These are phyloP conservation scores for Crotalus tigris DNA, from an alignment of 2,113 vertebrate species.

Conservation along the genomic window DNA sequence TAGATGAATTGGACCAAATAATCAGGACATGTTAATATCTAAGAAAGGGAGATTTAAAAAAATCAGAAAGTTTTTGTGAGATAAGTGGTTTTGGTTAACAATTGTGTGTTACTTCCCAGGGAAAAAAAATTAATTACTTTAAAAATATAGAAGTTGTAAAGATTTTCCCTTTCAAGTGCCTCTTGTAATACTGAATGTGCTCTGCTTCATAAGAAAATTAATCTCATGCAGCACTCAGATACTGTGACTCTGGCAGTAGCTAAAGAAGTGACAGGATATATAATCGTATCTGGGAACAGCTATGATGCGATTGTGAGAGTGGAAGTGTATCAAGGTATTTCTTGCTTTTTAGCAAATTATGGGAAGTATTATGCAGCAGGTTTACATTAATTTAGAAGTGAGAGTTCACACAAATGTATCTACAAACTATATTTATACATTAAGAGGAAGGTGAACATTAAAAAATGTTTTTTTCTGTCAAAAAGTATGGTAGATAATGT, in stretches of 20 bases:
- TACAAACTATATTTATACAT: slow-evolving; percentile 13
- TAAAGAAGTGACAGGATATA: not conserved
- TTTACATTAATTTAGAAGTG: slow-evolving; percentile 42
- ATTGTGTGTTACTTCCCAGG: not conserved
- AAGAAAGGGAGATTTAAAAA: not conserved
- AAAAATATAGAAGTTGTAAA: not conserved
- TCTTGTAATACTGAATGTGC: not conserved
- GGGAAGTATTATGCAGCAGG: not conserved
- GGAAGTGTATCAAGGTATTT: not conserved
- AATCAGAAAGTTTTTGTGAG: not conserved
- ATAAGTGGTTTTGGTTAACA: not conserved
- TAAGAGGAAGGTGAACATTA: not conserved
- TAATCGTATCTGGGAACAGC: not conserved
- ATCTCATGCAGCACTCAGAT: not conserved
- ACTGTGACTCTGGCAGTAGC: not conserved
- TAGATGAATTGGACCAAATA: not conserved
- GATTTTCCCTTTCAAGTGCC: not conserved
- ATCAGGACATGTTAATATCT: not conserved
- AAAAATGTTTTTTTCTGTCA: not conserved
- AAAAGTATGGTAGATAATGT: slow-evolving; percentile 1
- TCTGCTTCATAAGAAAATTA: not conserved
- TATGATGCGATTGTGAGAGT: not conserved
- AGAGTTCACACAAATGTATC: slow-evolving; percentile 34
- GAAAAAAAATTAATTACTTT: not conserved
- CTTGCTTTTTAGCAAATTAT: not conserved